Base-by-base conservation (phyloP, 2,113 vertebrate species). In the Xenotilapia flavipinnis region DNA sequence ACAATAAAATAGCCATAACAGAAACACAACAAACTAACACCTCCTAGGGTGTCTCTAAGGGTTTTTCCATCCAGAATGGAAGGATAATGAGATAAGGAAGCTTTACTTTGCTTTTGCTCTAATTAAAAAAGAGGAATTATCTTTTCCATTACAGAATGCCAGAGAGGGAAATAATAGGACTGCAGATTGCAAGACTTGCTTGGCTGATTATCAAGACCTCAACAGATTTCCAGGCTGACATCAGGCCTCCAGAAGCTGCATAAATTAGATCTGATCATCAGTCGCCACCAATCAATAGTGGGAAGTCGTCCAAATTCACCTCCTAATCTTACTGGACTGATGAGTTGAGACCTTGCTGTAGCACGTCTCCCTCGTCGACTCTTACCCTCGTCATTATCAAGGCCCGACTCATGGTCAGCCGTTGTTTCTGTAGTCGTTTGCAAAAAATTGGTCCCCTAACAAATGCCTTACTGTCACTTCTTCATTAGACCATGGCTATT, bases 401-500 rank as follows among this genome's bases (percentile, higher is more conserved):
- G 81, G 75, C 77, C 91, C 82, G 2, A 31, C 68, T 84, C 87
- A 80, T 86, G 87, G 87, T 90, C 84, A 68, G 86, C 86, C 56
- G 40, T 26, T 3, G 83, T 86, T 94, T 92, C 56, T 92, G 89
- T 90, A 9, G 85, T 83, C 31, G 79, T 93, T 80, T 84, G 83
- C 87, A 89, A 91, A 93, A 91, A 90, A 55, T 19, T 19, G 12
- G 87, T 91, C 92, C 93, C 89, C 45, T 75, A 93, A 93, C 88
- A 82, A 94, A 94, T 94, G 92, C 90, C 81, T 90, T 82, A 28
- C 68, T 92, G 89, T 70, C 89, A 94, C 84, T 86, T 94, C 75
- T 93, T 91, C 92, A 95, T 96, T 92, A 95, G 90, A 95, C 89
- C 91, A 51, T 85, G 89, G 91, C 93, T 94, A 95, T 95, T 89